A percentile compares a stretch with the other conserved stretches of the same genome.
These are phyloP conservation scores for Hyposoter dolosus DNA, from an alignment of 2,888 invertebrate species.

Conservation along the genomic window DNA sequence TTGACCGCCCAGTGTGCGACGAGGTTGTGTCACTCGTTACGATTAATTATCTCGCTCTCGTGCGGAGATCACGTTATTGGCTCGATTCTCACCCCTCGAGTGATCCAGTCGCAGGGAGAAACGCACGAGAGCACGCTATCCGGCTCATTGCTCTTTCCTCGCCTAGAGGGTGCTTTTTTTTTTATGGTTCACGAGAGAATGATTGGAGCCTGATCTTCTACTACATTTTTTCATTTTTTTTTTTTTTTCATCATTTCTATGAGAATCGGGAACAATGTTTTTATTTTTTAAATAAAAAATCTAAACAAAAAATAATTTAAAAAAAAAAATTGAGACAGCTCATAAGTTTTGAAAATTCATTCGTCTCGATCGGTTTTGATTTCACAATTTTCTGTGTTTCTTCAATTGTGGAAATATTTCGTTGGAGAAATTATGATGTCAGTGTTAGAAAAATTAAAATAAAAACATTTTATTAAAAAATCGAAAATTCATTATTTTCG, in stretches of 20 bases:
- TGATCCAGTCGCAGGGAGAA: neutral
- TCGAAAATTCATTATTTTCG: too few relatives aligned
- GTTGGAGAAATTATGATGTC: too few relatives aligned
- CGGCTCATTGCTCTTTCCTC: constrained; percentile 25
- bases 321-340: neutral
- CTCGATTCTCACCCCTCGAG: constrained; percentile 10
- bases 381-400: neutral
- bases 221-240: neutral
- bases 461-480: too few relatives aligned
- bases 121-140: neutral
- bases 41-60: constrained; percentile 66
- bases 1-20: constrained; percentile 13
- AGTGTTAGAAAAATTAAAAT: too few relatives aligned
- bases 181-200: constrained; percentile 49
- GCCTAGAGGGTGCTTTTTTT: constrained; percentile 14
- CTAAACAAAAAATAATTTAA: neutral
- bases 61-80: constrained; percentile 65
- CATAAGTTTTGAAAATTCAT: neutral
- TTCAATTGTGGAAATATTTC: neutral
- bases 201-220: neutral
- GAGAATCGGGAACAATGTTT: neutral
- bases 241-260: neutral
- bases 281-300: neutral
- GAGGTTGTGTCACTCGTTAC: constrained; percentile 58
- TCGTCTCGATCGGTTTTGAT: neutral